These are phyloP conservation scores for Neoascia interrupta DNA, from an alignment of 2,888 invertebrate species.

Conservation along the genomic window DNA sequence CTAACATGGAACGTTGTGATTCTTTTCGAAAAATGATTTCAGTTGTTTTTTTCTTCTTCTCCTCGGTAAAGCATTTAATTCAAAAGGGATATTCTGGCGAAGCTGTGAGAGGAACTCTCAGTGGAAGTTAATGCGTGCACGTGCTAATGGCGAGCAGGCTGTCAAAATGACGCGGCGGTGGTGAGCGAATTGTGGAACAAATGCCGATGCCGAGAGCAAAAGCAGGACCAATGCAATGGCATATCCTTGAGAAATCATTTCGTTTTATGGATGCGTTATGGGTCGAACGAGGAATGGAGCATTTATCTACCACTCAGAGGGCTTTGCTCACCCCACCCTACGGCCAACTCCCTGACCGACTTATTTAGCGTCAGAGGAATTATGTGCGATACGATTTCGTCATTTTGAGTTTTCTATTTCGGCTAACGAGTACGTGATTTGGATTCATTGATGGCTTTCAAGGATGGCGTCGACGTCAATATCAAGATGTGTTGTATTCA, in stretches of 20 bases:
- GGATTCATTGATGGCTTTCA: constrained; percentile 43
- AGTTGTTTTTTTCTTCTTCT: background rate
- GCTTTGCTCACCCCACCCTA: no score
- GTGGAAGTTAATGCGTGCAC: constrained; percentile 77
- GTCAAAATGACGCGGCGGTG: constrained; percentile 57
- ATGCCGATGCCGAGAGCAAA: background rate
- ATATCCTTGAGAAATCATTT: constrained; percentile 63
- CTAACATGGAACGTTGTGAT: constrained; percentile 38
- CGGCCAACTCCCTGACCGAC: no score
- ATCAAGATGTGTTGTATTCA: no score
- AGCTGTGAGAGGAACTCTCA: constrained; percentile 26
- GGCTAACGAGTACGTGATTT: constrained; percentile 62
- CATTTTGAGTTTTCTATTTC: constrained; percentile 58
- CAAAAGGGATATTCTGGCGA: constrained; percentile 35
- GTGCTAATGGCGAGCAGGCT: constrained; percentile 77
- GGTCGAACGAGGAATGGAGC: constrained; percentile 34
- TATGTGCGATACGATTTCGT: constrained; percentile 57
- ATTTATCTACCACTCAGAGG: no score
- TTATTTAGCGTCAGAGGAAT: no score
- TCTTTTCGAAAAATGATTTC: constrained; percentile 29
- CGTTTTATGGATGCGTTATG: constrained; percentile 66
- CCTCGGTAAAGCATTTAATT: no score
- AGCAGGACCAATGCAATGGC: constrained; percentile 49
- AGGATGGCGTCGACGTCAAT: background rate
- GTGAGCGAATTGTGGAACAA: constrained; percentile 1